Percentiles rank a stretch among this genome's conserved stretches.
phyloP scores from a whole-genome alignment of 2,888 invertebrate genomes.

The Caenorhabditis macrosperma region DNA sequence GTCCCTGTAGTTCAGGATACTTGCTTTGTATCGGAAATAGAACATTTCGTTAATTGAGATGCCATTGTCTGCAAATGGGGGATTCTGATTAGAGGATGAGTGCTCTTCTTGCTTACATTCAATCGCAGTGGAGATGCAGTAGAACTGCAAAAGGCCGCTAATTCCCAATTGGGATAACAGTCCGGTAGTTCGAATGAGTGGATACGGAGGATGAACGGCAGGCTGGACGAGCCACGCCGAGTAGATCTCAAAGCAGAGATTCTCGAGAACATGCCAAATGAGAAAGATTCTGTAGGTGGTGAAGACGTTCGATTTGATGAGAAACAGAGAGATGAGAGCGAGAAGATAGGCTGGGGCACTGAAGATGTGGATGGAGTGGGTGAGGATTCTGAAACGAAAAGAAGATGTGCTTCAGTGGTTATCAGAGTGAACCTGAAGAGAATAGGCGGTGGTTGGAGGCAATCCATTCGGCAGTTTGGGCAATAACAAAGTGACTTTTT shows the following conservation, averaged over 20 bases:
- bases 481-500: not conserved
- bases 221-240: conserved; percentile 7
- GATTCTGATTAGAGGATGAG: too few species aligned
- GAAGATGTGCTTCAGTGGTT: not conserved
- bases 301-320: conserved; percentile 19
- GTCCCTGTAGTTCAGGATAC: not conserved
- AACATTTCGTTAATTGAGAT: conserved; percentile 20
- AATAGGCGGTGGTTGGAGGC: conserved; percentile 7
- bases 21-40: conserved; percentile 21
- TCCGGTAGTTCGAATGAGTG: conserved; percentile 9
- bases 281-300: conserved; percentile 18
- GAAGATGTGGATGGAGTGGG: conserved; percentile 8
- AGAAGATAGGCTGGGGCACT: conserved; percentile 7
- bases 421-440: not conserved
- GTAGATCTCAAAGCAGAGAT: conserved; percentile 14
- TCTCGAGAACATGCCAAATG: conserved; percentile 25
- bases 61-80: conserved; percentile 11
- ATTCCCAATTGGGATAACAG: conserved; percentile 4
- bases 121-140: not conserved
- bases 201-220: conserved; percentile 15
- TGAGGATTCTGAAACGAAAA: not conserved
- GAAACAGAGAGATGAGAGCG: conserved; percentile 5
- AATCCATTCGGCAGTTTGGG: conserved; percentile 1
- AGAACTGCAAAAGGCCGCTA: not conserved
- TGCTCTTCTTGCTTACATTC: conserved; percentile 28